Evolutionary conservation across 2,888 invertebrate genomes (phyloP), one percentile per base, ranked within the genome.

Genomic region (Germaria angustata): DNA sequence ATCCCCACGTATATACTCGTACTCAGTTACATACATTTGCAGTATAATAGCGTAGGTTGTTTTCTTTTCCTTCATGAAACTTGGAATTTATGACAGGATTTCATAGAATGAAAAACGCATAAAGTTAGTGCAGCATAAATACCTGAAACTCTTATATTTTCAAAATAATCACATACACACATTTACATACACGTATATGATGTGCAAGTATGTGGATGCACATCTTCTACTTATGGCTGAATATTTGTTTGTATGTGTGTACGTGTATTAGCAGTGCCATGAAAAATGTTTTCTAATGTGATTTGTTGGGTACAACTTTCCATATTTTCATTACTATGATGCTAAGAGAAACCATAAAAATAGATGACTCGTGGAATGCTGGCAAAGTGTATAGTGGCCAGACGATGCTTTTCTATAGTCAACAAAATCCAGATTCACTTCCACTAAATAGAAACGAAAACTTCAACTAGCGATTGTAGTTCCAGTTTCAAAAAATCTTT

Each of bases 51-150:
- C 49, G 46, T 69, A 79, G 65, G 75, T 82, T 82, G 81, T 82
- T 82, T 82, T 75, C 73, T 78, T 75, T 73, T 82, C 71, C 69
- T 79, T 75, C 75, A 79, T 79, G 71, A 75, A 82, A 79, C 75
- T 79, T 79, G 69, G 71, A 82, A 82, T 82, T 82, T 82, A 82
- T 82, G 82, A 79, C 82, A 82, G 82, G 82, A 82, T 82, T 82
- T 79, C 69, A 75, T 82, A 69, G 75, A 71, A 82, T 82, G 79
- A 82, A 82, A 82, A 75, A 79, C 82, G 79, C 75, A 79, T 71
- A 82, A 82, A 82, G 82, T 82, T 79, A 59, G 79, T 79, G 71
- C 71, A 63, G 75, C 79, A 82, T 79, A 82, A 78, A 82, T 82
- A 82, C 81, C 81, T 82, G 79, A 36, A 79, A 79, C 75, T 75